phyloP scores from a whole-genome alignment of 2,797 vertebrate genomes.

The Bradypodion ventrale region DNA sequence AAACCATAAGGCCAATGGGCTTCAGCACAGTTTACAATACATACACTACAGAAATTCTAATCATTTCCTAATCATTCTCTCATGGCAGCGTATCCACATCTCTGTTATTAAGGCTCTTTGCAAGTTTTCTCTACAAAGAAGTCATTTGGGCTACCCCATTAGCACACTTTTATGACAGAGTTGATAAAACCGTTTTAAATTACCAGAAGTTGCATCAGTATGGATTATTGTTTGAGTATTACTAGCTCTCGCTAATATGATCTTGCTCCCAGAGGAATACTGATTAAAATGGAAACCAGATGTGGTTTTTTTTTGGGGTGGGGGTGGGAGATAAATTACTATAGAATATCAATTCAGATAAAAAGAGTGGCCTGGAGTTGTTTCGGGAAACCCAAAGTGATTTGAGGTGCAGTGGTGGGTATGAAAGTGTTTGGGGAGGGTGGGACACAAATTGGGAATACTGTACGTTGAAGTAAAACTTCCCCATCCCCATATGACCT shows the following conservation, averaged over 20 bases:
- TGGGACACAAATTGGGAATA: conserved; percentile 47
- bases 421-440: conserved; percentile 51
- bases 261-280: conserved; percentile 76
- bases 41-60: conserved; percentile 31
- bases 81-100: conserved; percentile 26
- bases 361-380: conserved; percentile 65
- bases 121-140: conserved; percentile 65
- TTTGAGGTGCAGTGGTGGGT: conserved; percentile 17
- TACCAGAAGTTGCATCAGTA: conserved; percentile 79
- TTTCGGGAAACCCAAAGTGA: conserved; percentile 60
- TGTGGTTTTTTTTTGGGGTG: too few species aligned
- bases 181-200: conserved; percentile 75
- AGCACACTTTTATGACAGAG: conserved; percentile 72
- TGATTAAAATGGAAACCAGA: conserved; percentile 82
- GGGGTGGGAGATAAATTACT: conserved; percentile 77
- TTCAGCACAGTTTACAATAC: conserved; percentile 27
- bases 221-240: conserved; percentile 78
- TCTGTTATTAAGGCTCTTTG: conserved; percentile 50
- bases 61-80: not conserved
- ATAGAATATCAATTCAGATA: conserved; percentile 76
- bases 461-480: conserved; percentile 29
- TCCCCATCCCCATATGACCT: not conserved
- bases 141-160: conserved; percentile 69
- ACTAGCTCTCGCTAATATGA: conserved; percentile 79
- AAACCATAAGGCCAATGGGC: not conserved